phyloP scores from a whole-genome alignment of 2,888 invertebrate genomes.

The Drosophila mercatorum region DNA sequence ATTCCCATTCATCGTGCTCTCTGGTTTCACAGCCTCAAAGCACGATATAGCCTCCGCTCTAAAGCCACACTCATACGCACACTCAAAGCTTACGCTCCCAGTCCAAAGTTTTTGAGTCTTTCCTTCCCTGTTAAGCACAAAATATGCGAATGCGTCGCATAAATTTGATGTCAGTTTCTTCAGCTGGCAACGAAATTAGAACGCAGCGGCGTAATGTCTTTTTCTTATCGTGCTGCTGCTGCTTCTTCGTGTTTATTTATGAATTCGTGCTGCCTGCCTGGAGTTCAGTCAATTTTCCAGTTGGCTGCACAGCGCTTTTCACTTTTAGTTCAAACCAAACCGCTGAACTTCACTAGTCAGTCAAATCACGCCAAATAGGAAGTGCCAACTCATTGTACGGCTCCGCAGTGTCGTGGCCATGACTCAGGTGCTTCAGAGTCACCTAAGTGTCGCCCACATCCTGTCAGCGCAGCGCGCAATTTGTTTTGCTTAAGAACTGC shows the following conservation, averaged over 20 bases:
- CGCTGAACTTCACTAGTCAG: conserved; percentile 37
- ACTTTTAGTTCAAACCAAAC: conserved; percentile 33
- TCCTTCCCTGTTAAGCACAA: conserved; percentile 47
- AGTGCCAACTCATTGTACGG: conserved; percentile 70
- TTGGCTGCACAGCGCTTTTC: conserved; percentile 49
- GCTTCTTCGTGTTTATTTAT: conserved; percentile 34
- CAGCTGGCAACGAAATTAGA: conserved; percentile 59
- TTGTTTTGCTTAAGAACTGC: conserved; percentile 62
- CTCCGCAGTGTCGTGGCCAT: conserved; percentile 25
- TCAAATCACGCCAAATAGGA: conserved; percentile 58
- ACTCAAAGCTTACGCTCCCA: not conserved
- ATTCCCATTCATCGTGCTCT: not conserved
- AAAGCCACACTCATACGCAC: not conserved
- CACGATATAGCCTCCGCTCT: conserved; percentile 17
- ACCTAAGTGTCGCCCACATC: conserved; percentile 42
- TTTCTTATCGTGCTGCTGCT: conserved; percentile 20
- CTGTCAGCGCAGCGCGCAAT: conserved; percentile 53
- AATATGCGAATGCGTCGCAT: conserved; percentile 63
- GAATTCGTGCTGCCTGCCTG: conserved; percentile 15
- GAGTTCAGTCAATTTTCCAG: conserved; percentile 66
- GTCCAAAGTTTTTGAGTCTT: conserved; percentile 10
- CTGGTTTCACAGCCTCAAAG: conserved; percentile 18
- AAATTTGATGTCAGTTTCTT: conserved; percentile 59
- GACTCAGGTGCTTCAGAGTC: conserved; percentile 72
- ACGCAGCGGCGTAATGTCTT: conserved; percentile 65